phyloP scores from a whole-genome alignment of 2,113 vertebrate genomes.

The Corydoras maculifer region DNA sequence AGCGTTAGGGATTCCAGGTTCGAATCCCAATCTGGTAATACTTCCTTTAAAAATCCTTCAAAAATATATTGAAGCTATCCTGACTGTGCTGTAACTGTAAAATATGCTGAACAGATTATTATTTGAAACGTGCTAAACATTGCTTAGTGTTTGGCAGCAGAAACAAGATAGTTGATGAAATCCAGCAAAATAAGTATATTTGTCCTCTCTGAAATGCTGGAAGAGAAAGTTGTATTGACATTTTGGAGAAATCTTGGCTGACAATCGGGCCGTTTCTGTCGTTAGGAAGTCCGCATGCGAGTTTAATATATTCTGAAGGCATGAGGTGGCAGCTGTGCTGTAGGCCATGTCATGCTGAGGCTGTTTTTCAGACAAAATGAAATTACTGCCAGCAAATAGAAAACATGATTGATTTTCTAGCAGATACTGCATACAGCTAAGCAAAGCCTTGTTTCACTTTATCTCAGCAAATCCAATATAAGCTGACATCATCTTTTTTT shows the following conservation, averaged over 20 bases:
- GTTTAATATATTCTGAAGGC: constrained; percentile 48
- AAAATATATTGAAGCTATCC: too few species aligned
- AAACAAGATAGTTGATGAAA: not conserved
- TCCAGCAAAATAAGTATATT: not conserved
- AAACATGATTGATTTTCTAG: constrained; percentile 57
- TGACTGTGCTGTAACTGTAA: too few species aligned
- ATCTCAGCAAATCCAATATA: constrained; percentile 56
- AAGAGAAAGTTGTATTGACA: not conserved
- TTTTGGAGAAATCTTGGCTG: not conserved
- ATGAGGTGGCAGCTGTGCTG: constrained; percentile 41
- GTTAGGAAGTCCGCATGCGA: constrained; percentile 27
- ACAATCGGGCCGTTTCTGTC: constrained; percentile 3
- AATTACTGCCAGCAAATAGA: constrained; percentile 55
- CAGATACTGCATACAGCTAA: constrained; percentile 45
- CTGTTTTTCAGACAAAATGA: constrained; percentile 57
- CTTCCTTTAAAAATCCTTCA: too few species aligned
- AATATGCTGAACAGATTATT: too few species aligned
- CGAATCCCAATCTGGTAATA: too few species aligned
- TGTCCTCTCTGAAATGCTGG: not conserved
- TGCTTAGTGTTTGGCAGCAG: too few species aligned
- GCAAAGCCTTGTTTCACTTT: constrained; percentile 52
- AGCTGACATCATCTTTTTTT: constrained; percentile 28
- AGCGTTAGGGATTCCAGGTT: too few species aligned
- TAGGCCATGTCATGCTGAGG: constrained; percentile 42
- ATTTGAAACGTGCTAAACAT: too few species aligned